Base-by-base conservation (phyloP, 92 coral and sea anemone species). In the Bergia puertoricense region DNA sequence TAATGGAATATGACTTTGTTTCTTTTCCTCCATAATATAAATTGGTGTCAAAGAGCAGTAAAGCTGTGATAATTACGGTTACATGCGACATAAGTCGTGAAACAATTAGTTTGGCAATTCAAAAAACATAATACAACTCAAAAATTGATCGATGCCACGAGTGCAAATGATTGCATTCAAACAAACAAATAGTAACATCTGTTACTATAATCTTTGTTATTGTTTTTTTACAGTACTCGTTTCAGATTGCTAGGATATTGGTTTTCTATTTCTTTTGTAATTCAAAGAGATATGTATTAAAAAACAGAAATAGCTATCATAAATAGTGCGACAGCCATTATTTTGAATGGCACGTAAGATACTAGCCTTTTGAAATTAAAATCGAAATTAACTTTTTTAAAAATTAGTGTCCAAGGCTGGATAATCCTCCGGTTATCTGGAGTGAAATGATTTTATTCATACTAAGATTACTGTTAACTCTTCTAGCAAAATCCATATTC, bases 231-330 rank as follows among this genome's bases (percentile, higher is more conserved):
- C 1, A 8, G 40, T 76, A 48, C 69, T 23, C 46, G 59, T 80
- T 57, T 38, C 41, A 54, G 46, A 20, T 30, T 30, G 30, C 30
- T 54, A 56, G 40, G 7, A 80, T 54, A 85, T 46, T 41, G 40
- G 36, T 40, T 85, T 79, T 80, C 51, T 18, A 76, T 69, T 78
- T 78, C 86, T 77, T 54, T 46, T 78, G 71, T 68, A 71, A 18
- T 38, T 85, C 89, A 77, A 86, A 73, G 74, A 80, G 36, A 69
- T 6, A 37, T 48, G 30, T 40, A 62, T 6, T 22, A 30, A 80
- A 30, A 80, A 62, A 57, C 75, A 66, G 75, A 85, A 78, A 59
- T 45, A 38, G 57, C 66, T 56, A 74, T 82, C 23, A 48, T 23
- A 22, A 42, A 40, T 23, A 66, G 40, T 65, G 65, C 48, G 11